phyloP scores from a whole-genome alignment of 2,888 invertebrate species.

The Sthenelais limicola region DNA sequence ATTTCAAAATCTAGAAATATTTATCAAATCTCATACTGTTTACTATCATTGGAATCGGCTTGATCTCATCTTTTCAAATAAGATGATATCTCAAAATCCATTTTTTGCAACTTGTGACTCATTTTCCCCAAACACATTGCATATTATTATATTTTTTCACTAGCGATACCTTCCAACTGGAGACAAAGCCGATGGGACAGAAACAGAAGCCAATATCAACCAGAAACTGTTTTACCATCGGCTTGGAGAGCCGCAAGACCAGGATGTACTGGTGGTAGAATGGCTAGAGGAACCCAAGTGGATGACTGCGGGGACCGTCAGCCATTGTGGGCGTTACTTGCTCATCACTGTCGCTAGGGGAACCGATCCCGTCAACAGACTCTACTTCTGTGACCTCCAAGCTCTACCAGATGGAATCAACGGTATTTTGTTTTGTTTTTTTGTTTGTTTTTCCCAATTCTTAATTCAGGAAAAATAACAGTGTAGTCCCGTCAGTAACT shows the following conservation, averaged over 20 bases:
- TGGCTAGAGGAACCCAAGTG: slow-evolving; percentile 91
- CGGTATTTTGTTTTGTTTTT: no score
- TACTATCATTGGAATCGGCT: no score
- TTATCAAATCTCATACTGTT: no score
- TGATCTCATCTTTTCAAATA: no score
- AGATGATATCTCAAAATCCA: no score
- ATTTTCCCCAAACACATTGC: no score
- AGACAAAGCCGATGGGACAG: slow-evolving; percentile 90
- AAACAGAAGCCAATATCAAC: slow-evolving; percentile 86
- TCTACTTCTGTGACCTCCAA: slow-evolving; percentile 87
- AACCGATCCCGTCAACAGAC: slow-evolving; percentile 88
- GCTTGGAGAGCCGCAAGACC: slow-evolving; percentile 76
- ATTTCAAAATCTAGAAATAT: no score
- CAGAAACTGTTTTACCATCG: slow-evolving; percentile 96
- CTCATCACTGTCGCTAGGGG: slow-evolving; percentile 88
- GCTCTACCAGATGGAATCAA: slow-evolving; percentile 64
- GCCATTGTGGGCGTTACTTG: slow-evolving; percentile 92
- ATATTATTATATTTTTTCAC: slow-evolving; percentile 47
- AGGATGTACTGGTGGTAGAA: slow-evolving; percentile 90
- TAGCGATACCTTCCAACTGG: slow-evolving; percentile 85
- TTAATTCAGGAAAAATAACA: no score
- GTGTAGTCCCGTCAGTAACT: no score
- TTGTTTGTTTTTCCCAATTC: no score
- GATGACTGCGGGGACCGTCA: slow-evolving; percentile 90
- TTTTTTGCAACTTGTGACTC: no score